phyloP scores from a whole-genome alignment of 2,797 vertebrate genomes.

The Pangasius krempfi region DNA sequence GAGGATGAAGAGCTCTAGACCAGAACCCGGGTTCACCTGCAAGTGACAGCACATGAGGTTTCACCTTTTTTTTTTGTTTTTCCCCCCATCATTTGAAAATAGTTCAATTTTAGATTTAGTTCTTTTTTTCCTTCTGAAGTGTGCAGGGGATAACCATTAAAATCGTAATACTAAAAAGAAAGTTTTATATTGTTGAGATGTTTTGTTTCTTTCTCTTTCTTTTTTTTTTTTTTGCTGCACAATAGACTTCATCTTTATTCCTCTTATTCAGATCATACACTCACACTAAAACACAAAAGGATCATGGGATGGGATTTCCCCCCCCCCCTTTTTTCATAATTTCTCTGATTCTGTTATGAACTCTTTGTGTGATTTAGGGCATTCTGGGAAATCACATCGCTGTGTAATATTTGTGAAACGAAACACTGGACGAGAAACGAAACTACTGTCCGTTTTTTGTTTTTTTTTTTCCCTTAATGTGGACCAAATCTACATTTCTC shows the following conservation, averaged over 20 bases:
- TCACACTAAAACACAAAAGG: not conserved
- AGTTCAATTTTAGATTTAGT: not conserved
- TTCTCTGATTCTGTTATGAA: constrained; percentile 53
- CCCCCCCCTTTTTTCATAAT: not conserved
- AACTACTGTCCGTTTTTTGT: constrained; percentile 37
- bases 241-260: not conserved
- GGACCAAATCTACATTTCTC: constrained; percentile 51
- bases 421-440: constrained; percentile 47
- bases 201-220: not conserved
- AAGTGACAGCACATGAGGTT: not conserved
- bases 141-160: not conserved
- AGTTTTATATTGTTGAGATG: not conserved
- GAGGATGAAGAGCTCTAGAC: not conserved
- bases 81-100: constrained; percentile 38
- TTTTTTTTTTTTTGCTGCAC: not conserved
- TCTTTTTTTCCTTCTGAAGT: not conserved
- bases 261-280: not conserved
- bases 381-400: not conserved
- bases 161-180: not conserved
- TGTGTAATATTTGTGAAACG: not conserved
- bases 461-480: not conserved
- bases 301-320: not conserved
- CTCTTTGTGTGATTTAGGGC: constrained; percentile 25
- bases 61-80: constrained; percentile 2
- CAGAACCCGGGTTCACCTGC: not conserved